Conservation (phyloP, 2,113 vertebrate species). For the Platichthys flesus region DNA sequence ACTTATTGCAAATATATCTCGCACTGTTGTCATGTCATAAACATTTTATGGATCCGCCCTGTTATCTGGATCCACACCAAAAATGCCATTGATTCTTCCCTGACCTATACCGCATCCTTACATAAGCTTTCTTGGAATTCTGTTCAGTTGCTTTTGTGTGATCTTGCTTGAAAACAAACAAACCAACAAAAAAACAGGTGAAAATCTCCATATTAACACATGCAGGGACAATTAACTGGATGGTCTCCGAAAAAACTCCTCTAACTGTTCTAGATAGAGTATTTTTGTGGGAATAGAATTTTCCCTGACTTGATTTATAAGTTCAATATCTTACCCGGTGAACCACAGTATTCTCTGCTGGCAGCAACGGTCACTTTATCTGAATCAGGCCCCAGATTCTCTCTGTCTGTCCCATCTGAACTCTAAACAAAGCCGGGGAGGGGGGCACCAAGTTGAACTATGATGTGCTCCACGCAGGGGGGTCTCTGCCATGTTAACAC, state of each 20-base stretch:
- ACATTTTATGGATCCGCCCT: no score
- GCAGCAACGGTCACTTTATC: conserved; percentile 15
- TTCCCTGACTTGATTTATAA: neutral
- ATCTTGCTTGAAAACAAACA: no score
- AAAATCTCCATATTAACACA: no score
- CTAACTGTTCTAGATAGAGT: neutral
- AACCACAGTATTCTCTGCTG: neutral
- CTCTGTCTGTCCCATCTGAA: conserved; percentile 13
- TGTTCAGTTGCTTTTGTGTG: no score
- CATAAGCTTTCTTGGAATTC: no score
- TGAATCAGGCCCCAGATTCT: conserved; percentile 6
- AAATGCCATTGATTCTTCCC: no score
- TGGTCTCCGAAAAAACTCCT: neutral
- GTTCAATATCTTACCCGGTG: conserved; percentile 1
- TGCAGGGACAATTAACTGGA: no score
- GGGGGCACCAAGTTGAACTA: conserved; percentile 33
- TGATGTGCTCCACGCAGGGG: conserved; percentile 28
- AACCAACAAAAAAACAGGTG: no score
- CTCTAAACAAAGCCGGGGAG: conserved; percentile 28
- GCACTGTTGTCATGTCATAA: no score
- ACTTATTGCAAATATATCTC: neutral
- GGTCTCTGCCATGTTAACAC: conserved; percentile 48
- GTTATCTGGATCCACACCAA: no score
- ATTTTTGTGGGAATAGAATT: neutral
- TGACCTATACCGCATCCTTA: no score